These are phyloP conservation scores for Cerastis rubricosa DNA, from an alignment of 2,888 invertebrate genomes.

Conservation along the genomic window DNA sequence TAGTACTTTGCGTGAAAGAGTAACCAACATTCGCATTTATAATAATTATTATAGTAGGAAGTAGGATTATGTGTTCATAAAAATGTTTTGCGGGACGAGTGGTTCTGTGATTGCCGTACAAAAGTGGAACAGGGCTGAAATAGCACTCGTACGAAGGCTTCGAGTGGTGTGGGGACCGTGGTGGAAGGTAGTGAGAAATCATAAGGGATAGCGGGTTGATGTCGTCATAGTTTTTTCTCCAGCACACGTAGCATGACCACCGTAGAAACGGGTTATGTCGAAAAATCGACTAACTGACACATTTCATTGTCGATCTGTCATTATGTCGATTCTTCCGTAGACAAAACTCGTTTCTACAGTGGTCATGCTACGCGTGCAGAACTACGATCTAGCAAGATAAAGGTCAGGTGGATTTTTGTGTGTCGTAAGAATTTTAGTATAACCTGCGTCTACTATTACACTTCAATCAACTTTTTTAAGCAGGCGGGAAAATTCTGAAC, in stretches of 20 bases:
- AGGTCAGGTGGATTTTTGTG: background rate
- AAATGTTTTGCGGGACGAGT: conserved; percentile 46
- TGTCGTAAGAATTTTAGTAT: background rate
- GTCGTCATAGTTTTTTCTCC: background rate
- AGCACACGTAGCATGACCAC: background rate
- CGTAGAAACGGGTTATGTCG: no score
- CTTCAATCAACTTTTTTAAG: no score
- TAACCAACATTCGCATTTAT: no score
- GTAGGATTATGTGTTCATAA: conserved; percentile 36
- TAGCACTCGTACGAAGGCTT: conserved; percentile 33
- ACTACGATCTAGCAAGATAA: background rate
- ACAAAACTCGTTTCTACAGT: no score
- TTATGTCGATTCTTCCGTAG: no score
- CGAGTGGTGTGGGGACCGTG: background rate
- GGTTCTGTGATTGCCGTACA: conserved; percentile 27
- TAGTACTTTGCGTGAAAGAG: no score
- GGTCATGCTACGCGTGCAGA: background rate
- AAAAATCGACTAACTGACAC: no score
- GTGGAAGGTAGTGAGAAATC: conserved; percentile 4
- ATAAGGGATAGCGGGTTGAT: background rate
- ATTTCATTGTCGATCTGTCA: no score
- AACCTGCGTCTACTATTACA: no score
- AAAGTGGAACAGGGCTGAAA: conserved; percentile 27
- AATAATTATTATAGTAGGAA: no score
- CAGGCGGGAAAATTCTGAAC: no score